Percentiles rank a stretch among this genome's conserved stretches.
phyloP scores from a whole-genome alignment of 92 coral and sea anemone genomes.

The Metridium senile region DNA sequence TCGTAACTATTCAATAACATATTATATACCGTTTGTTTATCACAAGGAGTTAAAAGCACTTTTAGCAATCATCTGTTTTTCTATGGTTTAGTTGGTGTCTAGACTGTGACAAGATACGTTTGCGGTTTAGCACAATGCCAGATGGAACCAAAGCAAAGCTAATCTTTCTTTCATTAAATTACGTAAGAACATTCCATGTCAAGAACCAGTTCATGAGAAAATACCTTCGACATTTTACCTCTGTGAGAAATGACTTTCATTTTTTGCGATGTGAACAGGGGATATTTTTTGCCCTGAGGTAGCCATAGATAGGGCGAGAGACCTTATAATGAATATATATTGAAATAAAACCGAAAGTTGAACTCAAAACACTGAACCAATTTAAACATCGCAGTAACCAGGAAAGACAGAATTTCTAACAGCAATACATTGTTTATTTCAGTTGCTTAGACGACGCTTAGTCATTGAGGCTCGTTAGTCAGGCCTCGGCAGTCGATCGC shows the following conservation, averaged over 20 bases:
- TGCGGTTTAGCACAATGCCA: slow-evolving; percentile 10
- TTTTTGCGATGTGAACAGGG: too few species aligned
- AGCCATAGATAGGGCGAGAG: too few species aligned
- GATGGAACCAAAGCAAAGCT: neutral
- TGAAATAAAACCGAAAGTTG: too few species aligned
- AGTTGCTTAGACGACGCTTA: too few species aligned
- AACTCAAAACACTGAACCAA: too few species aligned
- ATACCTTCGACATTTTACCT: neutral
- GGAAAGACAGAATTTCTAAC: too few species aligned
- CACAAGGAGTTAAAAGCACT: neutral
- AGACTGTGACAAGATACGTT: neutral
- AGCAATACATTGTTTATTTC: too few species aligned
- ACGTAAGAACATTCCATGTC: slow-evolving; percentile 15
- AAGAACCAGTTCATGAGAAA: slow-evolving; percentile 12
- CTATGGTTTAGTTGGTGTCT: neutral
- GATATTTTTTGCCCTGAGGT: too few species aligned
- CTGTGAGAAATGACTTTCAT: neutral
- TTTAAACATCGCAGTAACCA: too few species aligned
- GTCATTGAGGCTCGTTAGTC: too few species aligned
- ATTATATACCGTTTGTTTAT: neutral
- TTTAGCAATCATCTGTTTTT: neutral
- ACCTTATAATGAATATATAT: too few species aligned
- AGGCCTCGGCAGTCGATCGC: too few species aligned
- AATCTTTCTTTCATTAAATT: slow-evolving; percentile 2
- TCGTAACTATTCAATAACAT: neutral